Base-by-base conservation (phyloP, 2,888 invertebrate species). In the Polyploca ridens region DNA sequence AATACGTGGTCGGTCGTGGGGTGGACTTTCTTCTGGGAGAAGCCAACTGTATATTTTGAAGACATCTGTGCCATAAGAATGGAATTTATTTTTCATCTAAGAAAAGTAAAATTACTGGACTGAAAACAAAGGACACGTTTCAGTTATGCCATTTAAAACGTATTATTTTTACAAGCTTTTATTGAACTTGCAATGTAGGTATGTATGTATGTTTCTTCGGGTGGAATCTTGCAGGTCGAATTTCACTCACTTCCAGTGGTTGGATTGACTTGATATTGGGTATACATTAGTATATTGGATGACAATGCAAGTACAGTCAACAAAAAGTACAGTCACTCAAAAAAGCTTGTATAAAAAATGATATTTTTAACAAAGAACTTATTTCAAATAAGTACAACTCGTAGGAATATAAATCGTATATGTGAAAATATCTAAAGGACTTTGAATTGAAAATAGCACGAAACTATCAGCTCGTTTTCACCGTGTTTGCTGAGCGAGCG, bases 1-100 rank as follows among this genome's bases (percentile, higher is more conserved):
- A 89, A 88, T 88, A 87, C 82, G 78, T 82, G 77, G 73, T 76
- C 75, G 74, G 70, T 66, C 72, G 70, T 58, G 61, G 70, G 68
- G 73, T 73, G 71, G 74, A 74, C 66, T 58, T 69, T 75, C 75
- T 61, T 44, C 14, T 2, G 61, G 27, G 44, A 61, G 5, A 27
- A 13, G 4, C 59, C n/a, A 59, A 16, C 35, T 35, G 59, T 59
- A 3, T 59, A 27, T 54, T 54, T 10, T 16, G 19, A 10, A 6
- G 54, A 10, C 49, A 46, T 46, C 14, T 46, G 46, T 46, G 6
- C 54, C 8, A 19, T 54, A 54, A 54, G 6, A 54, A 19, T 10
- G 54, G n/a, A 7, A 16, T 54, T 19, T 54, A 3, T 54, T 54
- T 54, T 19, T 19, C 14, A 54, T 54, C 19, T 41, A 10, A 54